Evolutionary conservation across 2,113 vertebrate genomes (phyloP), one percentile per base, ranked within the genome.

Genomic region (Psilopsiagon aurifrons): DNA sequence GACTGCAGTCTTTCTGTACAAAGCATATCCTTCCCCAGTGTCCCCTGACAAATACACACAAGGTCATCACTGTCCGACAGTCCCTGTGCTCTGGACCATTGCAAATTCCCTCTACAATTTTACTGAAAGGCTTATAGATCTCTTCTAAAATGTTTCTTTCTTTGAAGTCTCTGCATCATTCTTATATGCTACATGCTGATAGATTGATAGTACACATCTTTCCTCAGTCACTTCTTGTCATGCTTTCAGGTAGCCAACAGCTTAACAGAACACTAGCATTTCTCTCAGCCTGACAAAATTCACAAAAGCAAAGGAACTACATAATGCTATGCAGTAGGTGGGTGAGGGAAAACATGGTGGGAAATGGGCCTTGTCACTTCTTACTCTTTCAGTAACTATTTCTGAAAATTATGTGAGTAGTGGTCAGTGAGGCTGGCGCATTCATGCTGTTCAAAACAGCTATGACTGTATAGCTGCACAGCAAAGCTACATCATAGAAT

Each of bases 31-130:
- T 60, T 90, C 17, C 11, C 27, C 31, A 39, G 20, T 59, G 33
- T 59, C 17, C 31, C 27, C 27, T 18, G 6, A 7, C n/a, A 46
- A 6, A 15, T 13, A 37, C 0, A 2, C 8, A 69, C 5, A 22
- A 62, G 9, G 24, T 71, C 75, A 33, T 62, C 17, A 4, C 33
- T 6, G 7, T 22, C 70, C 47, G 18, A 52, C 44, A 79, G 22
- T 3, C 11, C 13, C 41, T 41, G 41, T 44, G 41, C 33, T 68
- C 35, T 33, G 59, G 19, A 59, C 41, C 71, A 27, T 46, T 83
- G 49, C 15, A 79, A 86, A 49, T 69, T 74, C 70, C 51, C 7
- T 15, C 13, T 49, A 2, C 44, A 33, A 54, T 64, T 85, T 39
- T 73, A 39, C 39, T 64, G 62, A 78, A 75, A 23, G 19, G 17